Percentiles rank a stretch among this genome's conserved stretches.
Evolutionary conservation across 2,888 invertebrate species (phyloP).

Genomic region (Conops quadrifasciatus): DNA sequence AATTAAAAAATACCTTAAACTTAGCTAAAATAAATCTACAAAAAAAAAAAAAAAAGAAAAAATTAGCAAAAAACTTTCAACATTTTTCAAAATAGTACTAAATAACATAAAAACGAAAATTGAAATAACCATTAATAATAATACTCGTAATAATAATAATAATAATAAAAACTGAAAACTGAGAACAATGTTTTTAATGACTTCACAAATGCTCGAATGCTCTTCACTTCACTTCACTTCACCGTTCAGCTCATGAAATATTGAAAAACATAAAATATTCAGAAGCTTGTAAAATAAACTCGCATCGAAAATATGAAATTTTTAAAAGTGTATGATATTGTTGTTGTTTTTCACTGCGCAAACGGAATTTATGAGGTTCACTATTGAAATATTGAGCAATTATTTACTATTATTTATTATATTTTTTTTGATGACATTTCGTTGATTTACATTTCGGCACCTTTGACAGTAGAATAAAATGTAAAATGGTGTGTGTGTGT

Average conservation of each 20-base stretch:
- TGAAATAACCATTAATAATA: slow-evolving; percentile 13
- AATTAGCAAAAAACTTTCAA: slow-evolving; percentile 19
- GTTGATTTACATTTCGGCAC: slow-evolving; percentile 7
- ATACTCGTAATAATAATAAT: slow-evolving; percentile 41
- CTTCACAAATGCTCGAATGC: too few relatives aligned
- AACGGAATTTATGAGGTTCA: neutral
- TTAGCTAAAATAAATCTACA: slow-evolving; percentile 42
- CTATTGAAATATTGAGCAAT: neutral
- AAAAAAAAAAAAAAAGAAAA: slow-evolving; percentile 37
- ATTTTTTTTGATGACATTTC: slow-evolving; percentile 23
- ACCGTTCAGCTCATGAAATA: slow-evolving; percentile 23
- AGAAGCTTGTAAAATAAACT: slow-evolving; percentile 9
- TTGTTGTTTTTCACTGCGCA: neutral
- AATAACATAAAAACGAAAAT: too few relatives aligned
- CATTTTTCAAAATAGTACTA: neutral
- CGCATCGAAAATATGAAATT: neutral
- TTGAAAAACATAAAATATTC: slow-evolving; percentile 31
- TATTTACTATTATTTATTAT: neutral
- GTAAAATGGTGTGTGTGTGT: too few relatives aligned
- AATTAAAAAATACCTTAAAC: slow-evolving; percentile 40
- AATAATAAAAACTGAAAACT: slow-evolving; percentile 33
- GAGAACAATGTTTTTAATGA: neutral
- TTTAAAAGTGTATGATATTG: neutral
- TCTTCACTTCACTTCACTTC: too few relatives aligned
- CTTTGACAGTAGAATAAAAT: neutral